Evolutionary conservation across 2,113 vertebrate species (phyloP).

Genomic region (Corydoras maculifer): DNA sequence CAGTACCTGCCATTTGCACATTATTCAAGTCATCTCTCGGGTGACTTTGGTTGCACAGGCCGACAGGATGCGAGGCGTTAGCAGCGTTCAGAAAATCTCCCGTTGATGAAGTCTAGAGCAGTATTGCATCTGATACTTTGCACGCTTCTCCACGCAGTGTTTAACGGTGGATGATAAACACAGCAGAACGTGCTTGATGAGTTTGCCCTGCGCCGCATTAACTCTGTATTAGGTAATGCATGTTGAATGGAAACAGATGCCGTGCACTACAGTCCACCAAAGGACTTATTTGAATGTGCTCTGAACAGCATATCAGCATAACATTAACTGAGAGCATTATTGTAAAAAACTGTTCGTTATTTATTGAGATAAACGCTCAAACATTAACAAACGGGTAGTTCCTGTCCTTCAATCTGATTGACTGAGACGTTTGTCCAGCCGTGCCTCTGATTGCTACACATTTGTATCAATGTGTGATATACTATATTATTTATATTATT

Average conservation of each 20-base stretch:
- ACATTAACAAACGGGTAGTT: neutral
- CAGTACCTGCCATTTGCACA: conserved; percentile 57
- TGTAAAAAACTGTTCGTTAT: neutral
- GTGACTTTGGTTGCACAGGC: conserved; percentile 43
- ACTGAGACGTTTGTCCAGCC: too few species aligned
- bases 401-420: too few species aligned
- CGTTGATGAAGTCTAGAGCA: conserved; percentile 51
- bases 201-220: conserved; percentile 25
- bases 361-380: neutral
- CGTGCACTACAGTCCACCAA: conserved; percentile 21
- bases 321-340: conserved; percentile 17
- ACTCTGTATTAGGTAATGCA: conserved; percentile 36
- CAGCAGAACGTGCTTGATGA: conserved; percentile 38
- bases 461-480: too few species aligned
- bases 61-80: conserved; percentile 35
- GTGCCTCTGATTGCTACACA: too few species aligned
- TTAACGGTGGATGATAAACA: conserved; percentile 32
- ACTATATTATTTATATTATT: too few species aligned
- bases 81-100: conserved; percentile 47
- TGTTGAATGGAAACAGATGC: conserved; percentile 37
- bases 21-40: conserved; percentile 55
- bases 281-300: conserved; percentile 31
- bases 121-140: conserved; percentile 39
- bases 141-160: conserved; percentile 30
- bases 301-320: conserved; percentile 16